Conservation (phyloP, 2,888 invertebrate species). For the Eurois occulta region DNA sequence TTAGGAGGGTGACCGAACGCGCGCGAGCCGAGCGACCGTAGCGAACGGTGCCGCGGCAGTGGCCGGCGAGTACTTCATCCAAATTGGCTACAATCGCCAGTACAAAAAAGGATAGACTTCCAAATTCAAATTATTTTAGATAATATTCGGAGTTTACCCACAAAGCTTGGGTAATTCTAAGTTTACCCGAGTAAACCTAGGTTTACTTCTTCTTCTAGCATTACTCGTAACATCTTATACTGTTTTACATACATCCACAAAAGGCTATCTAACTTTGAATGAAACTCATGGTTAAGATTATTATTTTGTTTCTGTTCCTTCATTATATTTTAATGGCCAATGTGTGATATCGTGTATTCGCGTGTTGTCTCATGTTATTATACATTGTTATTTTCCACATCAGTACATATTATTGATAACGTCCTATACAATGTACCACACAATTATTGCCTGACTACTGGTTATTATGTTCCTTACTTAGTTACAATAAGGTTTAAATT, state of each 20-base stretch:
- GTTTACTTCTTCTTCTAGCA: too few species aligned
- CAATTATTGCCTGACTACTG: constrained; percentile 20
- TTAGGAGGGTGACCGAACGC: too few species aligned
- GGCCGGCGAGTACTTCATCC: too few species aligned
- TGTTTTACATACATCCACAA: background rate
- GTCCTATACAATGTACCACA: constrained; percentile 34
- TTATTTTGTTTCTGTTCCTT: constrained; percentile 22
- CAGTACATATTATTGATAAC: constrained; percentile 60
- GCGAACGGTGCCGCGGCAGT: too few species aligned
- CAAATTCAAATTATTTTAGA: too few species aligned
- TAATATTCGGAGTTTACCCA: too few species aligned
- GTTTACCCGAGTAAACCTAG: too few species aligned
- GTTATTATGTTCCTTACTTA: constrained; percentile 11
- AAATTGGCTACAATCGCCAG: too few species aligned
- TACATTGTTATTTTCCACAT: constrained; percentile 61
- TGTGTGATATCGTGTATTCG: constrained; percentile 29
- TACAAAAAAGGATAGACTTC: too few species aligned
- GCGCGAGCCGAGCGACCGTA: too few species aligned
- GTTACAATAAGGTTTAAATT: constrained; percentile 38
- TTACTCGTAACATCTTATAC: too few species aligned
- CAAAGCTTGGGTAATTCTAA: too few species aligned
- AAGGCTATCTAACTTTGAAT: background rate
- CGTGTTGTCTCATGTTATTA: constrained; percentile 32
- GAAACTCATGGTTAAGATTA: constrained; percentile 12
- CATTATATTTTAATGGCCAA: constrained; percentile 35